phyloP scores from a whole-genome alignment of 2,797 vertebrate species.

The Poecile montanus region DNA sequence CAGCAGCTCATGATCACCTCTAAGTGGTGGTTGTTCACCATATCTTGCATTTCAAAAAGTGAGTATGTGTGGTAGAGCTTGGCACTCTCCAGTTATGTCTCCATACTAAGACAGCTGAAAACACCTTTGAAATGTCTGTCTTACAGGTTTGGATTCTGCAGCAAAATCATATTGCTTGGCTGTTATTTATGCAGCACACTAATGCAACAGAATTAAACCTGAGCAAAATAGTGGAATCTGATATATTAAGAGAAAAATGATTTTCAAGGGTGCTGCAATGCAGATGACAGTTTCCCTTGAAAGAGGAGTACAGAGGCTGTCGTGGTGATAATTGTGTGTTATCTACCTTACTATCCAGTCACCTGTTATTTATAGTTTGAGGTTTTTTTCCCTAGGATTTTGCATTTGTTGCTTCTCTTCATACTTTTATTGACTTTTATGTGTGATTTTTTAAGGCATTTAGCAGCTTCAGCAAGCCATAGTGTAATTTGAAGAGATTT shows the following conservation, averaged over 20 bases:
- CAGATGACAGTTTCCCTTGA: background rate
- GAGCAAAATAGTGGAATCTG: background rate
- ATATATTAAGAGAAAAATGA: background rate
- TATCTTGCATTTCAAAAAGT: background rate
- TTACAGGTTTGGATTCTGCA: background rate
- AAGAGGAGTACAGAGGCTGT: background rate
- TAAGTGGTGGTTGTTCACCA: background rate
- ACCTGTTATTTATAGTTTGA: background rate
- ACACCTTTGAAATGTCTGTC: background rate
- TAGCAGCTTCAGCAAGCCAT: background rate
- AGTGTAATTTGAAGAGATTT: background rate
- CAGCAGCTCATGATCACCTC: background rate
- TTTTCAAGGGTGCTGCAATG: background rate
- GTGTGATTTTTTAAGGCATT: background rate
- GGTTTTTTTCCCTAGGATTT: fast-evolving
- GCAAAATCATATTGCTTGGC: background rate
- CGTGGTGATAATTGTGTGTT: background rate
- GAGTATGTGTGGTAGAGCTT: background rate
- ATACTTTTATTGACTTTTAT: background rate
- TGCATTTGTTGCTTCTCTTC: background rate
- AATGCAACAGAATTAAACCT: background rate
- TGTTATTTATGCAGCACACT: background rate
- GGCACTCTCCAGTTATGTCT: background rate
- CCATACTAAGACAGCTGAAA: background rate
- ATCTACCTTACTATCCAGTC: background rate